Conservation (phyloP, 2,888 invertebrate species). For the Dryobotodes eremita region DNA sequence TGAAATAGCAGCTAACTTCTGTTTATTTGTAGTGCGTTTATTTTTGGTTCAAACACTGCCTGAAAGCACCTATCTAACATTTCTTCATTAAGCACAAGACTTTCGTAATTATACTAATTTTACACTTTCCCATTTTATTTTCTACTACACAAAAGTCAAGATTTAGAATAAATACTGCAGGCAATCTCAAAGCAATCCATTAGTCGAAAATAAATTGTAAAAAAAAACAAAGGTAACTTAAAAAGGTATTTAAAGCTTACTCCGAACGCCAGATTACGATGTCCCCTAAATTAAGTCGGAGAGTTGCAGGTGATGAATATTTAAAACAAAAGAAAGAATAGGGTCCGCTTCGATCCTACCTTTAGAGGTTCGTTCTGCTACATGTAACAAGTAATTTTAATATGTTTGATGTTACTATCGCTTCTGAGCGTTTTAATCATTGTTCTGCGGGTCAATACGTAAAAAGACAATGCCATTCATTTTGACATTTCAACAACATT, state of each 20-base stretch:
- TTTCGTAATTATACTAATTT: not conserved
- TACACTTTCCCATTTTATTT: not conserved
- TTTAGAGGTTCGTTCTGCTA: slow-evolving; percentile 42
- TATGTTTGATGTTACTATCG: not conserved
- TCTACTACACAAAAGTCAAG: slow-evolving; percentile 1
- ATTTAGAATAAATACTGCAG: slow-evolving; percentile 27
- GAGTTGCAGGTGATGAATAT: slow-evolving; percentile 81
- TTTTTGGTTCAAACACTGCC: not conserved
- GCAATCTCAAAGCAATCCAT: slow-evolving; percentile 57
- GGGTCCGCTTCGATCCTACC: slow-evolving; percentile 43
- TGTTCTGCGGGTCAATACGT: not conserved
- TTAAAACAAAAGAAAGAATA: slow-evolving; percentile 73
- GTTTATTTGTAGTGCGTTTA: not conserved
- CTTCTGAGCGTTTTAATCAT: not conserved
- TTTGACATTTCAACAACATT: not conserved
- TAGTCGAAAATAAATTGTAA: slow-evolving; percentile 61
- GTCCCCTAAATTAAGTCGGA: slow-evolving; percentile 79
- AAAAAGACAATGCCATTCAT: not conserved
- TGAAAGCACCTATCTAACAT: not conserved
- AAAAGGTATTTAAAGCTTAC: slow-evolving; percentile 80
- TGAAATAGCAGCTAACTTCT: not conserved
- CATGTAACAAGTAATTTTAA: slow-evolving; percentile 7
- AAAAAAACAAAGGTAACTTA: slow-evolving; percentile 72
- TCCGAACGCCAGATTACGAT: slow-evolving; percentile 77
- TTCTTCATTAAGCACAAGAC: not conserved